Percentiles rank a stretch among this genome's conserved stretches.
Conservation (phyloP, 2,113 vertebrate species). For the Scartelaos histophorus region DNA sequence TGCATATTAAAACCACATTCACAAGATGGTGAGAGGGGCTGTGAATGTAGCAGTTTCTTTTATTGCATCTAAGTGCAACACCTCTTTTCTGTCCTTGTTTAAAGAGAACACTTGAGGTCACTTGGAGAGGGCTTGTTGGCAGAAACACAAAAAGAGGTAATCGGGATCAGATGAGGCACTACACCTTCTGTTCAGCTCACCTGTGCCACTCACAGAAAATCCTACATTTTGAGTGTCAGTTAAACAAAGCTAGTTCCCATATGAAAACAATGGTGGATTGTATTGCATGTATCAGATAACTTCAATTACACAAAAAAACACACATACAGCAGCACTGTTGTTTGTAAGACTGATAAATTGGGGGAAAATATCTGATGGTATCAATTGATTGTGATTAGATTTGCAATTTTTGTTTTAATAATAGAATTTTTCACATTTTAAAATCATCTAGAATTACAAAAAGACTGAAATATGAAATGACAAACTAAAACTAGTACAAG, state of each 20-base stretch:
- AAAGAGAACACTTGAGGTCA: slow-evolving; percentile 25
- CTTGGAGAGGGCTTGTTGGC: slow-evolving; percentile 34
- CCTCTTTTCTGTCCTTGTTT: slow-evolving; percentile 7
- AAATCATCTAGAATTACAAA: no score
- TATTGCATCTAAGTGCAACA: not conserved
- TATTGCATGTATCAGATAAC: no score
- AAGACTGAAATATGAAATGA: no score
- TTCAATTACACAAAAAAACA: no score
- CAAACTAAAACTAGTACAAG: no score
- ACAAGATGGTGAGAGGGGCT: slow-evolving; percentile 17
- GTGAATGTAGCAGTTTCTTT: slow-evolving; percentile 11
- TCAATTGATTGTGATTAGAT: no score
- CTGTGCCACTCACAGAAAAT: slow-evolving; percentile 28
- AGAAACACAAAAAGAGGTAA: slow-evolving; percentile 39
- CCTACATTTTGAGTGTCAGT: not conserved
- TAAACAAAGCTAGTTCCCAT: not conserved
- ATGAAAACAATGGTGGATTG: not conserved
- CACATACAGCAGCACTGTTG: no score
- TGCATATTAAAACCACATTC: slow-evolving; percentile 42
- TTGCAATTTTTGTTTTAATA: no score
- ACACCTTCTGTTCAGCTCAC: slow-evolving; percentile 48
- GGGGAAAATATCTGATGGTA: no score
- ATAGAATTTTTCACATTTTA: no score
- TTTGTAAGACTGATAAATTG: no score
- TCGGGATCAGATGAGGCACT: slow-evolving; percentile 46